Evolutionary conservation across 2,888 invertebrate genomes (phyloP).

Genomic region (Elegia similella): DNA sequence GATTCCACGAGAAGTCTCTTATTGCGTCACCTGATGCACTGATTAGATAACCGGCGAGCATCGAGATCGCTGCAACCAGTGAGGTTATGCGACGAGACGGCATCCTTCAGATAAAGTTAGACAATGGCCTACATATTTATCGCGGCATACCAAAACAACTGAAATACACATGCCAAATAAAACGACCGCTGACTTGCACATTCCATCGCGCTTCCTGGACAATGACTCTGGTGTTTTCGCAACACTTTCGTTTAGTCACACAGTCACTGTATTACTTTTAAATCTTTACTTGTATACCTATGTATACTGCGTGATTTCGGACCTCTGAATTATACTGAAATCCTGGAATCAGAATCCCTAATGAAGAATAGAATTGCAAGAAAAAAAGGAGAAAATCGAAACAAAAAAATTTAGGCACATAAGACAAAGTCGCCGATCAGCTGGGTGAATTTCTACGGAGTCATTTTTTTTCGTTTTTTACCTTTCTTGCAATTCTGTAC

Average conservation of each 20-base stretch:
- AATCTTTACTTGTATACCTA: no score
- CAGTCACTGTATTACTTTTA: background rate
- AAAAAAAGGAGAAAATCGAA: no score
- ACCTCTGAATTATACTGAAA: no score
- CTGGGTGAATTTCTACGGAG: no score
- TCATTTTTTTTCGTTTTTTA: no score
- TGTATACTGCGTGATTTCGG: no score
- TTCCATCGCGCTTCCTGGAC: conserved; percentile 11
- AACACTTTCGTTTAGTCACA: conserved; percentile 1
- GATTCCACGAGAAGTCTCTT: background rate
- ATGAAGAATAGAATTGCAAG: no score
- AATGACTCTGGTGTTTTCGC: background rate
- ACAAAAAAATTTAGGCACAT: no score
- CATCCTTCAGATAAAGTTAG: background rate
- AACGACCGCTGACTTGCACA: background rate
- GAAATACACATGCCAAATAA: background rate
- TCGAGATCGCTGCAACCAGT: background rate
- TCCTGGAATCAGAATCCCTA: no score
- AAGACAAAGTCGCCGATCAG: no score
- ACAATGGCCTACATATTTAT: conserved; percentile 7
- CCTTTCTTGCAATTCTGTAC: no score
- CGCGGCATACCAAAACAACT: background rate
- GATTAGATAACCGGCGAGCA: conserved; percentile 10
- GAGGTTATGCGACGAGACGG: conserved; percentile 1
- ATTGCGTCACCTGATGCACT: background rate